Conservation (phyloP, 2,113 vertebrate genomes). For the Butorides virescens region DNA sequence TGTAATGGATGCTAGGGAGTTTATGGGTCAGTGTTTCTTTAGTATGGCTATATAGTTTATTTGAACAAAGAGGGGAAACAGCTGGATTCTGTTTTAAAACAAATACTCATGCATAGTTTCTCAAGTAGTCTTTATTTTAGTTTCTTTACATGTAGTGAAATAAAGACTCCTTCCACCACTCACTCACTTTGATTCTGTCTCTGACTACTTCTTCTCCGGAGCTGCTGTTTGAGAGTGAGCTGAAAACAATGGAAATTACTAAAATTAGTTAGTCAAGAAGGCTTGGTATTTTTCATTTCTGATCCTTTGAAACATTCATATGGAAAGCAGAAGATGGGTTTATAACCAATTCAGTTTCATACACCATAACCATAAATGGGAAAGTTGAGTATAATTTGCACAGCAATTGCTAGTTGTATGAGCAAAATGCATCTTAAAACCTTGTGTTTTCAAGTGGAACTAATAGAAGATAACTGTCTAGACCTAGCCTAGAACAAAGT, state of each 20-base stretch:
- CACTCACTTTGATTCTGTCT: neutral
- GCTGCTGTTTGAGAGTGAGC: neutral
- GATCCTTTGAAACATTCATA: neutral
- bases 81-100: constrained; percentile 66
- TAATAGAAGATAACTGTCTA: neutral
- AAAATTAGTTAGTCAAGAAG: neutral
- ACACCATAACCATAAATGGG: neutral
- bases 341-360: neutral
- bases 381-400: neutral
- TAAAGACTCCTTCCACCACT: constrained; percentile 51
- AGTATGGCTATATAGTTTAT: neutral
- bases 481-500: neutral
- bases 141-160: constrained; percentile 53
- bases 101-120: constrained; percentile 55
- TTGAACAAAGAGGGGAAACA: constrained; percentile 48
- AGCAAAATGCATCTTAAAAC: neutral
- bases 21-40: constrained; percentile 21
- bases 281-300: neutral
- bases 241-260: constrained; percentile 27
- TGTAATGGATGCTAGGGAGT: constrained; percentile 22
- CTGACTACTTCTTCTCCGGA: constrained; percentile 6
- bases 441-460: neutral
- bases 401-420: neutral
- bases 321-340: neutral
- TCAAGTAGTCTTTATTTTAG: constrained; percentile 57